A percentile compares a stretch with the other conserved stretches of the same genome.
These are phyloP conservation scores for Arrhamphus sclerolepis DNA, from an alignment of 2,797 vertebrate species.

Conservation along the genomic window DNA sequence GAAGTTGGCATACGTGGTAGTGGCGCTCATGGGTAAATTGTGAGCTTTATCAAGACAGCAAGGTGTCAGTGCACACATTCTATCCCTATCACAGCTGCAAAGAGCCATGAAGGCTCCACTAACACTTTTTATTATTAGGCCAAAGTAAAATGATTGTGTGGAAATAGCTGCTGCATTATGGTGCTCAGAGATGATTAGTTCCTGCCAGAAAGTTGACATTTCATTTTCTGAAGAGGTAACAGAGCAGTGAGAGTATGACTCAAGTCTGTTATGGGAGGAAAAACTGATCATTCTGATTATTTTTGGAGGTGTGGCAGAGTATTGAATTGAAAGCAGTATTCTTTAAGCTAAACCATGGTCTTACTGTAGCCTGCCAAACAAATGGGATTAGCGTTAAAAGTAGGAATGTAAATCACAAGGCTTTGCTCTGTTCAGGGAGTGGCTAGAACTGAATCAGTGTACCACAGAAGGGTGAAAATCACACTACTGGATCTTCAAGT, in stretches of 20 bases:
- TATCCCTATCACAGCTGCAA: constrained; percentile 33
- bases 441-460: no score
- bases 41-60: constrained; percentile 23
- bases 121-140: no score
- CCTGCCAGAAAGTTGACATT: constrained; percentile 24
- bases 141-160: constrained; percentile 25
- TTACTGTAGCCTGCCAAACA: not conserved
- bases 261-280: constrained; percentile 40
- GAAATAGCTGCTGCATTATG: constrained; percentile 30
- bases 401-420: no score
- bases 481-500: no score
- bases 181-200: constrained; percentile 62
- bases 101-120: constrained; percentile 17
- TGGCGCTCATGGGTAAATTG: constrained; percentile 6
- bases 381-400: no score
- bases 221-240: constrained; percentile 56
- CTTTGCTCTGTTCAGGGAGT: no score
- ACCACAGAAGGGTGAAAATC: no score
- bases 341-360: not conserved
- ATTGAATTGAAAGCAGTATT: constrained; percentile 21
- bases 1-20: not conserved
- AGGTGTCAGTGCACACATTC: constrained; percentile 6
- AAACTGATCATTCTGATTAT: constrained; percentile 37
- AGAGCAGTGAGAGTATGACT: constrained; percentile 49
- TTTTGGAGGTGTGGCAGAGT: constrained; percentile 15